Conservation (phyloP, 2,113 vertebrate species). For the Ursus arctos region DNA sequence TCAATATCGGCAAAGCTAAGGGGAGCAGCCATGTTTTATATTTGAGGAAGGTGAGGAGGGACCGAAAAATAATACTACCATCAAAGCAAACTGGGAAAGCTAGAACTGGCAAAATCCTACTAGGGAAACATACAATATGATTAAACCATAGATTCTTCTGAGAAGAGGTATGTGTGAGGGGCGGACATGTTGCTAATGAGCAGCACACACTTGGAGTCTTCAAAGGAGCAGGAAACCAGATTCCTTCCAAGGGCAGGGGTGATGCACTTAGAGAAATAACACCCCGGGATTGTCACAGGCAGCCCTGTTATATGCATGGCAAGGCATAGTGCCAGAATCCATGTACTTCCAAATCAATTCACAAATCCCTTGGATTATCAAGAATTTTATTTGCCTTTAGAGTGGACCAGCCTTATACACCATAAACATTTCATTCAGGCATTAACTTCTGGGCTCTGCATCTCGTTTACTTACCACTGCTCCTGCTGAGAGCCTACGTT, state of each 20-base stretch:
- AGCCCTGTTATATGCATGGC: neutral
- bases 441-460: slow-evolving; percentile 18
- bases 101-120: slow-evolving; percentile 55
- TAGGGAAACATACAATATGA: slow-evolving; percentile 51
- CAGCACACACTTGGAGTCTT: neutral
- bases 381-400: slow-evolving; percentile 70
- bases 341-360: slow-evolving; percentile 50
- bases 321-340: slow-evolving; percentile 17
- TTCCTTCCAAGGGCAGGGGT: slow-evolving; percentile 17
- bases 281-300: neutral
- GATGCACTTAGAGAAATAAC: slow-evolving; percentile 53
- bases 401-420: neutral
- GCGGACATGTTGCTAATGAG: slow-evolving; percentile 20
- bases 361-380: slow-evolving; percentile 67
- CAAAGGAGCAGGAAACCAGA: slow-evolving; percentile 45
- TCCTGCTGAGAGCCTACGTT: neutral
- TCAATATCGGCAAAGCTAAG: neutral
- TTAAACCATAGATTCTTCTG: slow-evolving; percentile 55
- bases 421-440: slow-evolving; percentile 62
- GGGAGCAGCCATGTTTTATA: neutral
- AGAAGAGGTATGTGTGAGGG: slow-evolving; percentile 36
- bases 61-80: slow-evolving; percentile 22
- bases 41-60: neutral
- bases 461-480: neutral
- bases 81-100: slow-evolving; percentile 62